phyloP scores from a whole-genome alignment of 2,888 invertebrate genomes.

The Euzophera pinguis region DNA sequence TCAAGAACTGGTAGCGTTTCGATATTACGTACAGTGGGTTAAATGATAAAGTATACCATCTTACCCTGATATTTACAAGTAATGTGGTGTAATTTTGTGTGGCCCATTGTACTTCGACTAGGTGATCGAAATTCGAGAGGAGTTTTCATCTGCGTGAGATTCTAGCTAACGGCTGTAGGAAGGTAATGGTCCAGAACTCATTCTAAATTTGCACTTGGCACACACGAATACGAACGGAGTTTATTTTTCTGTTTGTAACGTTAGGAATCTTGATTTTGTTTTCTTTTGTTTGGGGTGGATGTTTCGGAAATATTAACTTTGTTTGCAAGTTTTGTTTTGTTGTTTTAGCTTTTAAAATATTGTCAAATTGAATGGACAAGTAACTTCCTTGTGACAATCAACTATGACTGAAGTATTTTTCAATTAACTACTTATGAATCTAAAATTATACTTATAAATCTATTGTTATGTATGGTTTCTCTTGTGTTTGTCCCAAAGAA shows the following conservation, averaged over 20 bases:
- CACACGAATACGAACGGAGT: conserved; percentile 26
- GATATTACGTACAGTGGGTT: background rate
- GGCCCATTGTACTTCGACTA: background rate
- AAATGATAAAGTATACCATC: too few relatives aligned
- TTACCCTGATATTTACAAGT: too few relatives aligned
- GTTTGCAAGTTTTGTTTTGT: background rate
- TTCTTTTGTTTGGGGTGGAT: background rate
- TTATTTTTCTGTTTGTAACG: conserved; percentile 21
- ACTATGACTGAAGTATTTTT: too few relatives aligned
- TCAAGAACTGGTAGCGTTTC: background rate
- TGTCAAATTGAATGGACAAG: background rate
- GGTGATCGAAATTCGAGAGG: conserved; percentile 37
- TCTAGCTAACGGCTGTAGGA: conserved; percentile 37
- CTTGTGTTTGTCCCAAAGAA: too few relatives aligned
- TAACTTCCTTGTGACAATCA: too few relatives aligned
- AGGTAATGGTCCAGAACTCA: conserved; percentile 57
- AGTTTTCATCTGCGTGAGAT: conserved; percentile 34
- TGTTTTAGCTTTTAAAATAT: background rate
- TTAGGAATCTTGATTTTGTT: conserved; percentile 1
- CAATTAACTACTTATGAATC: too few relatives aligned
- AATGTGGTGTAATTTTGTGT: too few relatives aligned
- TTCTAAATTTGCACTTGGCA: conserved; percentile 54
- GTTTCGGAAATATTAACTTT: background rate
- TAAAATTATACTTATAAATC: too few relatives aligned
- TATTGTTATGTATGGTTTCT: too few relatives aligned